Conservation (phyloP, 2,113 vertebrate genomes). For the Psittacula cyanocephala region DNA sequence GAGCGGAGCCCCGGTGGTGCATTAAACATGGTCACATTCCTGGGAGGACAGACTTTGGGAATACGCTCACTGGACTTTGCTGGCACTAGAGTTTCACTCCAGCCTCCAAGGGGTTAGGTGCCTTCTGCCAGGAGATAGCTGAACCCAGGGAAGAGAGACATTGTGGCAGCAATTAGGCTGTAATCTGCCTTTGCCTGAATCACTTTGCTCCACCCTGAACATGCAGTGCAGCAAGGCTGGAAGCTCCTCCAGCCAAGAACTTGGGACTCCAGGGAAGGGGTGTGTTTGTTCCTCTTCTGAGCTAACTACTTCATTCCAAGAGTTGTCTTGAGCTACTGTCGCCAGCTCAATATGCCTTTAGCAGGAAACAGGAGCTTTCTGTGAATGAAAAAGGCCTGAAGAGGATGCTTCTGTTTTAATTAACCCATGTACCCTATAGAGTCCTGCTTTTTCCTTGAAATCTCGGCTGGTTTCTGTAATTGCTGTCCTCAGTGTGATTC, state of each 20-base stretch:
- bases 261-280: constrained; percentile 64
- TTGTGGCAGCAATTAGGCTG: constrained; percentile 10
- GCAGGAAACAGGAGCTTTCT: constrained; percentile 36
- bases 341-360: constrained; percentile 7
- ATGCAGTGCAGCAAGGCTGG: constrained; percentile 39
- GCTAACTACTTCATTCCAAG: constrained; percentile 48
- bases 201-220: constrained; percentile 62
- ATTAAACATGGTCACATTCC: neutral
- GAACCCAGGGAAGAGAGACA: neutral
- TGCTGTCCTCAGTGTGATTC: neutral
- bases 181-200: constrained; percentile 63
- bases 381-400: constrained; percentile 26
- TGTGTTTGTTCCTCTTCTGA: constrained; percentile 53
- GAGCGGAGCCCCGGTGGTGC: neutral
- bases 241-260: constrained; percentile 56
- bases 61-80: neutral
- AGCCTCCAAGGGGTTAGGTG: neutral
- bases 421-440: constrained; percentile 34
- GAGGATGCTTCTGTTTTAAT: constrained; percentile 50
- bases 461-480: constrained; percentile 33
- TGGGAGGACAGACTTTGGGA: neutral
- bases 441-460: constrained; percentile 20
- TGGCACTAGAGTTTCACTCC: neutral
- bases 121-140: neutral
- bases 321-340: constrained; percentile 45